A percentile compares a stretch with the other conserved stretches of the same genome.
phyloP scores from a whole-genome alignment of 2,888 invertebrate genomes.

The Apodemia mormo region DNA sequence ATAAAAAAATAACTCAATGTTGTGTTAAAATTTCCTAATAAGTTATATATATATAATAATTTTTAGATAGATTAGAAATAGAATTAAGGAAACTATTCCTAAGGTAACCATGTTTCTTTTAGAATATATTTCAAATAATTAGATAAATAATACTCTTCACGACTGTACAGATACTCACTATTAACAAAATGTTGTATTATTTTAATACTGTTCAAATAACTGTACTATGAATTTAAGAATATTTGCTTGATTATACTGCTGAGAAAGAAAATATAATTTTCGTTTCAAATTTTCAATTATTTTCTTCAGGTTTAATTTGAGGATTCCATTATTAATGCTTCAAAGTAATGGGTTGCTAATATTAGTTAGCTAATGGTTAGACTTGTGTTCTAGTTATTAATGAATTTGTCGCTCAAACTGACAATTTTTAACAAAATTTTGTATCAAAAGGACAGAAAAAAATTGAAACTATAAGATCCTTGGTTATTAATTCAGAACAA shows the following conservation, averaged over 20 bases:
- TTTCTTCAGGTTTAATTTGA: no score
- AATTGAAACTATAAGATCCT: no score
- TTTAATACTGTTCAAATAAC: slow-evolving; percentile 1
- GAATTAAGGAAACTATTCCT: background rate
- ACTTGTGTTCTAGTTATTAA: no score
- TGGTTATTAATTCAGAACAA: no score
- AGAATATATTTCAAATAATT: background rate
- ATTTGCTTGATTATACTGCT: background rate
- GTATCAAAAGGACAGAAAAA: no score
- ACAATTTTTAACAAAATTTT: no score
- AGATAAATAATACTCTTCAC: slow-evolving; percentile 13
- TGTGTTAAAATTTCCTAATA: slow-evolving; percentile 4
- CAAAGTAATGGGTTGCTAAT: no score
- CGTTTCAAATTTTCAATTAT: no score
- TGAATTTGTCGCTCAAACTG: no score
- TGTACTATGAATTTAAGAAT: background rate
- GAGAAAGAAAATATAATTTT: background rate
- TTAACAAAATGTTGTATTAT: background rate
- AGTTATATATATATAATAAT: background rate
- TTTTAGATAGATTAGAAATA: slow-evolving; percentile 7
- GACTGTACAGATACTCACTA: slow-evolving; percentile 2
- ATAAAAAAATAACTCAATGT: background rate
- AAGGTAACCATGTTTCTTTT: slow-evolving; percentile 1
- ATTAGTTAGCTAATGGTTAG: no score
- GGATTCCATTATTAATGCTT: no score